phyloP scores from a whole-genome alignment of 2,888 invertebrate genomes.

The Matsumyia berberina region DNA sequence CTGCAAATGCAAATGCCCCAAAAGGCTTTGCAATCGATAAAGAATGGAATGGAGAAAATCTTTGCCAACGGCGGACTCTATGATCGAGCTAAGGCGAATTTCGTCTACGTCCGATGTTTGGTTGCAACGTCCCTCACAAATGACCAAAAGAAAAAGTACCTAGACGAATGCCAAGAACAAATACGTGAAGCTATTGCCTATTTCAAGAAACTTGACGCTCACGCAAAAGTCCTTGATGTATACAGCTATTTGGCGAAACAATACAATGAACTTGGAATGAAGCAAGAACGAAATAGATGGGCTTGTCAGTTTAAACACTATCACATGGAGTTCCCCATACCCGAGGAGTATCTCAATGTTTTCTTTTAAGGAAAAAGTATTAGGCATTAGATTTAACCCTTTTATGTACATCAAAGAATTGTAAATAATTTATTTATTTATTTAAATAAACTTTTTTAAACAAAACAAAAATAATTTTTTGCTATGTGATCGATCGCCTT shows the following conservation, averaged over 20 bases:
- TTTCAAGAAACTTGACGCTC: constrained; percentile 91
- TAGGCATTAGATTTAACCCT: background rate
- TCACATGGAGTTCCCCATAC: constrained; percentile 89
- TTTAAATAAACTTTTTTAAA: constrained; percentile 32
- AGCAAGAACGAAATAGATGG: constrained; percentile 91
- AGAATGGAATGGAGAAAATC: constrained; percentile 89
- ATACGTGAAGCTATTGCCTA: constrained; percentile 88
- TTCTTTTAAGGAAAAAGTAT: constrained; percentile 76
- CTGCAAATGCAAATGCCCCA: constrained; percentile 89
- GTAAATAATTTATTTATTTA: constrained; percentile 60
- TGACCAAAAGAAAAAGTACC: constrained; percentile 77
- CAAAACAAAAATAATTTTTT: too few species aligned
- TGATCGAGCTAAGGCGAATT: constrained; percentile 91
- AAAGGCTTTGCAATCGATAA: constrained; percentile 90
- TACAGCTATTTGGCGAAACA: constrained; percentile 86
- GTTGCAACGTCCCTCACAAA: constrained; percentile 87
- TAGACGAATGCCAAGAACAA: constrained; percentile 84
- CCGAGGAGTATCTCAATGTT: constrained; percentile 82
- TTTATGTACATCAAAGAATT: constrained; percentile 18
- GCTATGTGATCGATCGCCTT: too few species aligned
- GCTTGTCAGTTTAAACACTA: constrained; percentile 92
- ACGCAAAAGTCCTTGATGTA: constrained; percentile 89
- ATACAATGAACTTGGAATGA: constrained; percentile 90
- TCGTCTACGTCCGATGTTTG: constrained; percentile 91
- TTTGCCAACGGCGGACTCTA: constrained; percentile 92